A percentile compares a stretch with the other conserved stretches of the same genome.
Conservation (phyloP, 2,888 invertebrate species). For the Dyspetes luteomarginatus region DNA sequence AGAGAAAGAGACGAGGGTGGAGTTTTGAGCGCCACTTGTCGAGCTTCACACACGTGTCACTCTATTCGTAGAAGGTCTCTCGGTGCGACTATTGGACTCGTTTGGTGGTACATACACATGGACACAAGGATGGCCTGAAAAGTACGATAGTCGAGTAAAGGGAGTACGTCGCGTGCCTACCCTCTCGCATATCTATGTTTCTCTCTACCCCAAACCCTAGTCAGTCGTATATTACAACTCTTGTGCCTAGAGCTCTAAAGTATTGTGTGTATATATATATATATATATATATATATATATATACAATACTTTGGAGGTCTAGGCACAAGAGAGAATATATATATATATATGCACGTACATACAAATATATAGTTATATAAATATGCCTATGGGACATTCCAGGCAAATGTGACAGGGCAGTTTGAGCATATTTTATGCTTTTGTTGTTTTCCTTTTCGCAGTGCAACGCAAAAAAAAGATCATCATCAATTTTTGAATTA, state of each 20-base stretch:
- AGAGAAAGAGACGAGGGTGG: slow-evolving; percentile 39
- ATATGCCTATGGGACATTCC: too few relatives aligned
- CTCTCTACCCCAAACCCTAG: background rate
- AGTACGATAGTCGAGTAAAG: slow-evolving; percentile 33
- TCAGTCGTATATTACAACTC: slow-evolving; percentile 46
- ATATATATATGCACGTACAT: too few relatives aligned
- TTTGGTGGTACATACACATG: slow-evolving; percentile 3
- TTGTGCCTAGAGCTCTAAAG: slow-evolving; percentile 19
- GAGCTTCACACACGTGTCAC: slow-evolving; percentile 63
- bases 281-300: background rate
- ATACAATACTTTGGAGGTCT: too few relatives aligned
- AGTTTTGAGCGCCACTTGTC: slow-evolving; percentile 65
- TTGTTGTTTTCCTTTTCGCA: too few relatives aligned
- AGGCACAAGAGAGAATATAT: too few relatives aligned
- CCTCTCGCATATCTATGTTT: background rate
- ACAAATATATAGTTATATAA: too few relatives aligned
- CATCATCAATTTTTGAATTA: too few relatives aligned
- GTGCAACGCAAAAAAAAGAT: too few relatives aligned
- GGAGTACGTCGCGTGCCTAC: slow-evolving; percentile 50
- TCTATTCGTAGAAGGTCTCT: background rate
- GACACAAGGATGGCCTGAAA: background rate
- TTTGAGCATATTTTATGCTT: too few relatives aligned
- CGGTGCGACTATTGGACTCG: slow-evolving; percentile 49
- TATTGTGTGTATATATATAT: slow-evolving; percentile 4
- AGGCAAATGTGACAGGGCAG: too few relatives aligned